Conservation (phyloP, 2,888 invertebrate genomes). For the Aromia moschata region DNA sequence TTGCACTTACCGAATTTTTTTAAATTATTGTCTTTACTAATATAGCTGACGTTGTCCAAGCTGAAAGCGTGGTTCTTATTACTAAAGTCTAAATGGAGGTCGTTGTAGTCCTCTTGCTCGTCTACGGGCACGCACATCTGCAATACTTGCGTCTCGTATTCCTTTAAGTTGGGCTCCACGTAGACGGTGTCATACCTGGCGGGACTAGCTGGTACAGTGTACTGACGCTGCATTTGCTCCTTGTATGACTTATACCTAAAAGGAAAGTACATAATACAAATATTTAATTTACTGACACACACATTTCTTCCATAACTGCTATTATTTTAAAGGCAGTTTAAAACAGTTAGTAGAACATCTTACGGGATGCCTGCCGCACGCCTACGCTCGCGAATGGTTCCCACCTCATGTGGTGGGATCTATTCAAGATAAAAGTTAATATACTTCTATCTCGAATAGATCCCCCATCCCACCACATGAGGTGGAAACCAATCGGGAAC, state of each 20-base stretch:
- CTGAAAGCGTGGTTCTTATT: slow-evolving; percentile 88
- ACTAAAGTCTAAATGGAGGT: slow-evolving; percentile 86
- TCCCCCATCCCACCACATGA: too few species aligned
- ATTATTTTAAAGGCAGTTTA: too few species aligned
- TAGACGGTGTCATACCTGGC: slow-evolving; percentile 76
- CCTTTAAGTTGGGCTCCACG: slow-evolving; percentile 83
- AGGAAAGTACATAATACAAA: slow-evolving; percentile 33
- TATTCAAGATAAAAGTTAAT: too few species aligned
- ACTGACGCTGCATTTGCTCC: slow-evolving; percentile 67
- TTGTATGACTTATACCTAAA: slow-evolving; percentile 87
- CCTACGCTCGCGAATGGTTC: too few species aligned
- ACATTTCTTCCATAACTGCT: too few species aligned
- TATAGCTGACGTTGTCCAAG: slow-evolving; percentile 88
- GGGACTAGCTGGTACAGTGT: slow-evolving; percentile 68
- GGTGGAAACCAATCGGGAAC: too few species aligned
- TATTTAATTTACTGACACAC: too few species aligned
- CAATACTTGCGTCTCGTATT: slow-evolving; percentile 94
- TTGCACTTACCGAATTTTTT: slow-evolving; percentile 66
- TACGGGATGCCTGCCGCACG: too few species aligned
- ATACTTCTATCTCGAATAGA: too few species aligned
- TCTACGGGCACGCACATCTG: slow-evolving; percentile 93
- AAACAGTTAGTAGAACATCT: too few species aligned
- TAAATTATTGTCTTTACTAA: slow-evolving; percentile 79
- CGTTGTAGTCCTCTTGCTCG: slow-evolving; percentile 79
- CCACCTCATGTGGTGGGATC: too few species aligned